Conservation (phyloP, 2,797 vertebrate genomes). For the Synanceia verrucosa region DNA sequence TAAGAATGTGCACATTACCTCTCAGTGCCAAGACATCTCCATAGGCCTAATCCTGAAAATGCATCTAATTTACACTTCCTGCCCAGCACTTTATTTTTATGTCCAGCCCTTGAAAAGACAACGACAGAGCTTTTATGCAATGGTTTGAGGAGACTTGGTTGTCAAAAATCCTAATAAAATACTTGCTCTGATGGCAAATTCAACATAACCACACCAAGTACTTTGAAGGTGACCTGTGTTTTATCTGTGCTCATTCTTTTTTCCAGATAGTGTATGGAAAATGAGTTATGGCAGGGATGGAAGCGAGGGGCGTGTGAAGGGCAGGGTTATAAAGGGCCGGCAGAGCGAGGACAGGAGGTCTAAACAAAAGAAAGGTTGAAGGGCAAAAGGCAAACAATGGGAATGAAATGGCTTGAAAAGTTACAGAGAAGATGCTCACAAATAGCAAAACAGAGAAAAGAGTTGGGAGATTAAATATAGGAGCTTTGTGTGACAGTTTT, state of each 20-base stretch:
- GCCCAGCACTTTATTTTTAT: slow-evolving; percentile 61
- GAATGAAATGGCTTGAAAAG: slow-evolving; percentile 2
- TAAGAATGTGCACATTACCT: slow-evolving; percentile 18
- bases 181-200: slow-evolving; percentile 60
- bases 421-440: neutral
- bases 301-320: slow-evolving; percentile 56
- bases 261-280: slow-evolving; percentile 55
- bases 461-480: neutral
- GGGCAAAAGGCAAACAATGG: slow-evolving; percentile 9
- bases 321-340: slow-evolving; percentile 57
- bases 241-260: slow-evolving; percentile 66
- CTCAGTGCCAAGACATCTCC: slow-evolving; percentile 19
- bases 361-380: slow-evolving; percentile 60
- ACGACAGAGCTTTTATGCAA: slow-evolving; percentile 55
- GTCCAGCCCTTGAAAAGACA: slow-evolving; percentile 55
- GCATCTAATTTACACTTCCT: slow-evolving; percentile 49
- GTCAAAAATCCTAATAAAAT: slow-evolving; percentile 68
- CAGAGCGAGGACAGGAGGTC: slow-evolving; percentile 36
- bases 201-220: slow-evolving; percentile 60
- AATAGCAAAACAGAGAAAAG: neutral
- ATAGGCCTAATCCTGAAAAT: slow-evolving; percentile 23
- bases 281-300: slow-evolving; percentile 65
- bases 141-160: slow-evolving; percentile 51
- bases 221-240: slow-evolving; percentile 73
- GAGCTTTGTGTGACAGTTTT: too few species aligned